Evolutionary conservation across 2,797 vertebrate species (phyloP), one percentile per base, ranked within the genome.

Genomic region (Eulemur coronatus): DNA sequence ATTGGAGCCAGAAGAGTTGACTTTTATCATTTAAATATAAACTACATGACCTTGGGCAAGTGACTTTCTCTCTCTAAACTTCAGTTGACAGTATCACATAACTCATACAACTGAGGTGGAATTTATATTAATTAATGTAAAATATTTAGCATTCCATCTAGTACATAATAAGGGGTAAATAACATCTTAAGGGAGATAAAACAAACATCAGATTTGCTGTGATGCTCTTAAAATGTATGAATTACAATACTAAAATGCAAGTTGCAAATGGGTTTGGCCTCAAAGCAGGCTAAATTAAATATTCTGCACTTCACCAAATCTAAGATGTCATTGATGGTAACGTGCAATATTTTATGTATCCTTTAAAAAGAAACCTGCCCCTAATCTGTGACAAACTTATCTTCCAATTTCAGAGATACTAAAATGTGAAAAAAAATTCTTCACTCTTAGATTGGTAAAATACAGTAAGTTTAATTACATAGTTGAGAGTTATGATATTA

Each of bases 241-340:
- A 93, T 91, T 89, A 70, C 5, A 70, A 88, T 57, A 95, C 76
- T 50, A 90, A 94, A 96, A 95, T 57, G 30, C 50, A 97, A 95
- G 52, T 9, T 87, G 59, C 48, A 90, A 97, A 75, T 88, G 24
- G 72, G n/a, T 84, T 18, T 73, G 72, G 26, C 10, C 35, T 81
- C 70, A 91, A 82, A 70, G 55, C 6, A 57, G 78, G 59, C 26
- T 85, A 93, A 88, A 81, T 10, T 78, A 81, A 70, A 70, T 79
- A 90, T 26, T 76, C n/a, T 20, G 3, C n/a, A 90, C 94, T 90
- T 80, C 26, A 85, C 7, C 67, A 57, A 96, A 48, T 84, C 80
- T 76, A 91, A 91, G 67, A 84, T 38, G 28, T 20, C 33, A 91
- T 0, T 78, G 33, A 91, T 41, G 26, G n/a, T 46, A 85, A 55